Evolutionary conservation across 1,140 invertebrate genomes (phyloP), one percentile per base, ranked within the genome.

Genomic region (Anthonomus grandis): DNA sequence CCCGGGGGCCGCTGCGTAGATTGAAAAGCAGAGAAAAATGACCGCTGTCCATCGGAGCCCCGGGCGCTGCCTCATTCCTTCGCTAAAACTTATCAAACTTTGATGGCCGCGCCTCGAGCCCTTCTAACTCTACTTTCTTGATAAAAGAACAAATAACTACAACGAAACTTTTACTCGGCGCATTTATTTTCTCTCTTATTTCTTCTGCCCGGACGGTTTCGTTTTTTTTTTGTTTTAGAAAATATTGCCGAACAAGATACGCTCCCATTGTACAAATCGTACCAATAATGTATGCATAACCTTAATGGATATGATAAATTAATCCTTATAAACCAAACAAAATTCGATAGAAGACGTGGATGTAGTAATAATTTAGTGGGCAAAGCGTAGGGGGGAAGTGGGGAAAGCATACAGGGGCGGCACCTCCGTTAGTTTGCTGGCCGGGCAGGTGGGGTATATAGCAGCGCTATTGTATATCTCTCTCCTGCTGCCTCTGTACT

Each of bases 11-110:
- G 47, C 63, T 69, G 69, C 64, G 73, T 75, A 73, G 72, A 76
- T 76, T 76, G 73, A 75, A 75, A 74, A 60, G 53, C 64, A 70
- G 70, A 72, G 73, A 77, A 76, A 77, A 77, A 77, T 77, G 74
- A 77, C 75, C 75, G 70, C 69, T 74, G 73, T 75, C 70, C 72
- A 70, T 48, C 54, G 54, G 59, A 42, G 42, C 61, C 49, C 69
- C 67, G 59, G 41, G 48, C 45, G 62, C 59, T 36, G 60, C 57
- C 64, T 64, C 67, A 61, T 67, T 64, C 62, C 55, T 45, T 27
- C 62, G 61, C 64, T 63, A 55, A 69, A 73, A 73, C 71, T 73
- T 71, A 73, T 73, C 70, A 73, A 73, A 73, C 52, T 73, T 73
- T 73, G 71, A 73, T 73, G 68, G 63, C 62, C 64, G 57, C 51